Conservation (phyloP, 2,797 vertebrate species). For the Scyliorhinus canicula region DNA sequence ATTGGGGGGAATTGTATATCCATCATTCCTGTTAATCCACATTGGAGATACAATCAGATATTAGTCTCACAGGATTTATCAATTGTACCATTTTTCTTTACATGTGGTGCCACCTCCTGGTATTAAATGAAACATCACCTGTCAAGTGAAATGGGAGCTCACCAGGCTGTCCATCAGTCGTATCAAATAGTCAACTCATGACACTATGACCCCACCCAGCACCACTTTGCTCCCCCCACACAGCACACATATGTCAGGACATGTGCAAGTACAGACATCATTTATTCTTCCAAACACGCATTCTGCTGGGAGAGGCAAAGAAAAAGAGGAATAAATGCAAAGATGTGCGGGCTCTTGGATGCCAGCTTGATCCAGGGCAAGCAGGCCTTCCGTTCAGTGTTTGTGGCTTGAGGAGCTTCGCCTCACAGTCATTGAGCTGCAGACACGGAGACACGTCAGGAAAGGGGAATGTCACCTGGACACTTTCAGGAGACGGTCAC, state of each 20-base stretch:
- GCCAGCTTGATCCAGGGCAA: too few species aligned
- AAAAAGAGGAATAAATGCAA: neutral
- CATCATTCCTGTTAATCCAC: neutral
- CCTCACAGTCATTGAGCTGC: too few species aligned
- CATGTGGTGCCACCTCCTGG: slow-evolving; percentile 13
- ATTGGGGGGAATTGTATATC: neutral
- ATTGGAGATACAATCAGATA: neutral
- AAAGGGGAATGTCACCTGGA: too few species aligned
- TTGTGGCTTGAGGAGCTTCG: too few species aligned
- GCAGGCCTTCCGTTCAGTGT: too few species aligned
- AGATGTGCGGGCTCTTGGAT: too few species aligned
- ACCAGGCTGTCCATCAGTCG: neutral
- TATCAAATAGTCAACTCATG: neutral
- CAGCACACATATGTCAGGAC: neutral
- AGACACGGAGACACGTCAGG: too few species aligned
- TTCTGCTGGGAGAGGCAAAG: neutral
- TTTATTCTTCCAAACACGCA: neutral
- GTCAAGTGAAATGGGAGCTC: too few species aligned
- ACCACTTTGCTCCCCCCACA: neutral
- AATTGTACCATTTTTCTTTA: neutral
- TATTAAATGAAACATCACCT: neutral
- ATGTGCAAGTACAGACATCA: neutral
- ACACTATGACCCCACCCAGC: neutral
- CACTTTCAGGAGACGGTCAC: too few species aligned
- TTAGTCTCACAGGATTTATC: neutral